Base-by-base conservation (phyloP, 2,888 invertebrate species). In the Epistrophe eligans region DNA sequence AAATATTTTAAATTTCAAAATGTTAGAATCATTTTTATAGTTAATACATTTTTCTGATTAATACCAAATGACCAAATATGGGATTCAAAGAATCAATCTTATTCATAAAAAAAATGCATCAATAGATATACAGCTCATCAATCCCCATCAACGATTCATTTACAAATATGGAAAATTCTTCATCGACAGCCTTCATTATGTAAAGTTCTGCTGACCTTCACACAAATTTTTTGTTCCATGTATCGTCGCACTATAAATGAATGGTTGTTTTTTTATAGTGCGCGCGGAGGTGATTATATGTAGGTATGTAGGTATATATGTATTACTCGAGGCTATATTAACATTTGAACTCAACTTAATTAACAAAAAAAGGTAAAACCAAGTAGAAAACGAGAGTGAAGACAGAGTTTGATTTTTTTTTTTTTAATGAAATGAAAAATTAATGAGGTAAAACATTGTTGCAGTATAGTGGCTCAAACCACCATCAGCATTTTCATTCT, bases 351-450 rank as follows among this genome's bases (percentile, higher is more conserved):
- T 58, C n/a, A 67, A 55, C 10, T 28, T 70, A 77, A 67, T 60
- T 77, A 58, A 28, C 77, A 70, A 77, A 77, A n/a, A 50, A 50
- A 40, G 58, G 57, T 17, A 17, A 32, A 13, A 40, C n/a, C 55
- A 50, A 38, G 9, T 58, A 17, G 70, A 77, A 70, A 70, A 40
- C 58, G 70, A 77, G 32, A 77, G 67, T 77, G 66, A 58, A 45
- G 28, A 58, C 35, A n/a, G n/a, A n/a, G 11, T 48, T 48, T 52
- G 24, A 15, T 19, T 19, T 64, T 64, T 28, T 28, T 48, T 48
- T 24, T 7, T 28, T 1, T 4, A 19, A 43, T 50, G 8, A 17
- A 50, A 43, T n/a, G 15, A 13, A 24, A 38, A 52, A 55, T 43
- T 40, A 62, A 43, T 50, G 40, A 45, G 32, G 15, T 17, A 7